Conservation (phyloP, 1,140 invertebrate genomes). For the Ruditapes philippinarum region DNA sequence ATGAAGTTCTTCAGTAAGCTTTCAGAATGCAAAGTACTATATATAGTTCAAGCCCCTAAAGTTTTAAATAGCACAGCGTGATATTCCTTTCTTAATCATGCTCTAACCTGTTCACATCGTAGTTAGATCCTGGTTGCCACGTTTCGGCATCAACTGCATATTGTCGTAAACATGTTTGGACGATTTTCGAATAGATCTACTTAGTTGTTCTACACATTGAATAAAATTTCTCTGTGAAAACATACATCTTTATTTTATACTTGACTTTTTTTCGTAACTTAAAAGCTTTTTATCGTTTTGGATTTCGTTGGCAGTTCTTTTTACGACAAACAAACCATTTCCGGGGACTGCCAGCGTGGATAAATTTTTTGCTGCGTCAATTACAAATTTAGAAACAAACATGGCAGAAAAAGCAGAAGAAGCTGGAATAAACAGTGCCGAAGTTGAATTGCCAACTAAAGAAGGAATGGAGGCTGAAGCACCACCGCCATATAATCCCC, state of each 20-base stretch:
- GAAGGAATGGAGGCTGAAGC: neutral
- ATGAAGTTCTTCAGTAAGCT: too few relatives aligned
- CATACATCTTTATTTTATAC: too few relatives aligned
- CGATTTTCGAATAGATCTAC: too few relatives aligned
- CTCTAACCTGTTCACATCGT: neutral
- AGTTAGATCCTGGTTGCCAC: constrained; percentile 13
- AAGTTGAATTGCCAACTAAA: neutral
- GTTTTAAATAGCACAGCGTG: too few relatives aligned
- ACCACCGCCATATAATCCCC: neutral
- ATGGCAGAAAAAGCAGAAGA: constrained; percentile 38
- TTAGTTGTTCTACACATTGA: too few relatives aligned
- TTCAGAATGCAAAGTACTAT: too few relatives aligned
- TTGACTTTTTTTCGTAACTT: too few relatives aligned
- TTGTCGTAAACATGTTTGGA: constrained; percentile 51
- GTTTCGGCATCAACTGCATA: constrained; percentile 38
- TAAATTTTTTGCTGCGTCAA: constrained; percentile 1
- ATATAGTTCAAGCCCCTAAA: too few relatives aligned
- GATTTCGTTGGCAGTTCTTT: constrained; percentile 26
- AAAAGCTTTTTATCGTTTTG: neutral
- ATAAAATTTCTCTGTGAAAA: too few relatives aligned
- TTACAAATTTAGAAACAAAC: constrained; percentile 24
- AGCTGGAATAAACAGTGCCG: neutral
- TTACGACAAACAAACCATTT: constrained; percentile 57
- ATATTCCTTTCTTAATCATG: too few relatives aligned
- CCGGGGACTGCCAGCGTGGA: constrained; percentile 59